These are phyloP conservation scores for Mongoloraphidia duomilia DNA, from an alignment of 2,888 invertebrate genomes.

Conservation along the genomic window DNA sequence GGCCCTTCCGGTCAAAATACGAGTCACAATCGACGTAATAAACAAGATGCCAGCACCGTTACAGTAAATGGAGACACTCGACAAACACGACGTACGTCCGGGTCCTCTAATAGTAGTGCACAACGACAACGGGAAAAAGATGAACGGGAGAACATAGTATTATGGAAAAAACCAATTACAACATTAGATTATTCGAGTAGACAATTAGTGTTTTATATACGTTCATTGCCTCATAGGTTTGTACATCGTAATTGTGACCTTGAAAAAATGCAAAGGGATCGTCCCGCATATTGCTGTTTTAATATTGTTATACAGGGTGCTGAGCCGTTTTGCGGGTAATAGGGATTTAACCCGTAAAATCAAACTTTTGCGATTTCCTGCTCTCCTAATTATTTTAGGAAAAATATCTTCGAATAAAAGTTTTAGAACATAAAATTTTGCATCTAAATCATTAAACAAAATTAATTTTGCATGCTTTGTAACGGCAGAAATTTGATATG, in stretches of 20 bases:
- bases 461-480: too few species aligned
- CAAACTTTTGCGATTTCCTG: too few species aligned
- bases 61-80: conserved; percentile 17
- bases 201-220: conserved; percentile 43
- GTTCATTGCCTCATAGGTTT: not conserved
- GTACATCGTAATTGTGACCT: not conserved
- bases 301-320: too few species aligned
- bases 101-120: conserved; percentile 1
- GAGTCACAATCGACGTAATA: conserved; percentile 2
- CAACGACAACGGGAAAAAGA: conserved; percentile 32
- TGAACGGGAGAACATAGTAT: conserved; percentile 51
- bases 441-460: too few species aligned
- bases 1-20: conserved; percentile 16
- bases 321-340: too few species aligned
- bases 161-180: conserved; percentile 68
- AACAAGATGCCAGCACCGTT: conserved; percentile 2
- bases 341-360: too few species aligned
- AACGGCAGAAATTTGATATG: too few species aligned
- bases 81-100: conserved; percentile 31
- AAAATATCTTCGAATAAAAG: too few species aligned
- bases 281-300: too few species aligned
- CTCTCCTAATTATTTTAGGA: too few species aligned
- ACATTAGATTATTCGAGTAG: conserved; percentile 67
- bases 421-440: too few species aligned
- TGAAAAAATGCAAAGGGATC: not conserved